phyloP scores from a whole-genome alignment of 2,797 vertebrate genomes.

The Thripadectes ignobilis region DNA sequence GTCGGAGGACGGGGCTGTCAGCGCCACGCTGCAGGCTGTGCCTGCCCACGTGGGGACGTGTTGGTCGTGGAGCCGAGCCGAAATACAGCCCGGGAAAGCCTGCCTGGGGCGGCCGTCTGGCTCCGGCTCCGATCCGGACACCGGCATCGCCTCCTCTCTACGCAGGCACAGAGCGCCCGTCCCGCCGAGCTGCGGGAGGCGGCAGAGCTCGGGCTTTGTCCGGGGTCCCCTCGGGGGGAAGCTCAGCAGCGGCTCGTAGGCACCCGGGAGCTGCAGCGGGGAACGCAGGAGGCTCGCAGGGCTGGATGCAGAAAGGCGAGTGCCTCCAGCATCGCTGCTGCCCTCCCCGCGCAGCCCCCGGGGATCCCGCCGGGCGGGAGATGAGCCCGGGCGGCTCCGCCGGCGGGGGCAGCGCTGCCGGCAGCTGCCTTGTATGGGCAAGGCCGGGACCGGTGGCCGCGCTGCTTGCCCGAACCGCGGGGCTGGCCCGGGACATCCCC shows the following conservation, averaged over 20 bases:
- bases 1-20: background rate
- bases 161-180: background rate
- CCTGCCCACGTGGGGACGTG: constrained; percentile 6
- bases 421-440: constrained; percentile 30
- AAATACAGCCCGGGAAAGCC: background rate
- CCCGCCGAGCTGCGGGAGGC: background rate
- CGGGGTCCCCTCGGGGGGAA: background rate
- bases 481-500: background rate
- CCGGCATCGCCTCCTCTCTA: background rate
- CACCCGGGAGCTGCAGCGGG: background rate
- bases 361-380: background rate
- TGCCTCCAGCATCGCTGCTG: background rate
- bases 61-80: background rate
- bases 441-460: background rate
- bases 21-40: background rate
- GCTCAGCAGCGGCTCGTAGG: background rate
- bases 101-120: background rate
- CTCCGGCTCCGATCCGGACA: background rate
- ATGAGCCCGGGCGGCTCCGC: background rate
- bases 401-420: background rate
- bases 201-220: constrained; percentile 28
- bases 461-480: background rate
- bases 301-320: background rate
- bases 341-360: background rate
- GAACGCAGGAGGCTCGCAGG: background rate